A percentile compares a stretch with the other conserved stretches of the same genome.
phyloP scores from a whole-genome alignment of 92 coral and sea anemone species.

The Actinernus sp. region DNA sequence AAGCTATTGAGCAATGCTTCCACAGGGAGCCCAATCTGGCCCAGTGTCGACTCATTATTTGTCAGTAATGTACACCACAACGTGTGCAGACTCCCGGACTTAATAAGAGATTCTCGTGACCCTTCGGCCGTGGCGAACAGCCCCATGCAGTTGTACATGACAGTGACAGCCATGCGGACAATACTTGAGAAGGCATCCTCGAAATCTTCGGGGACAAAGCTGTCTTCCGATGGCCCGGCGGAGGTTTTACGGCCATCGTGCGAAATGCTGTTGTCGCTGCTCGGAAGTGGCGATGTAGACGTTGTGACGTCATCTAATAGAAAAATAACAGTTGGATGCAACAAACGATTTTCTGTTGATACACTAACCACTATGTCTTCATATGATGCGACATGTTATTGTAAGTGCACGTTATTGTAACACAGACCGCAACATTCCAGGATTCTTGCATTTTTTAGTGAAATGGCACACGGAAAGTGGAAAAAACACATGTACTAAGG shows the following conservation, averaged over 20 bases:
- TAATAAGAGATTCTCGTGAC: slow-evolving; percentile 69
- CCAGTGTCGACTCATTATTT: slow-evolving; percentile 62
- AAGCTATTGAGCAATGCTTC: slow-evolving; percentile 81
- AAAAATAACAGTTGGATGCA: no score
- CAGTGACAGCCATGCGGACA: slow-evolving; percentile 75
- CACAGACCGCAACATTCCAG: no score
- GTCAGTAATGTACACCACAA: slow-evolving; percentile 91
- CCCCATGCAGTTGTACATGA: slow-evolving; percentile 88
- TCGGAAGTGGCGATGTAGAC: no score
- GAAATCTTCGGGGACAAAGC: slow-evolving; percentile 74
- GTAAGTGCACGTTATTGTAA: no score
- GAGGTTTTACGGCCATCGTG: slow-evolving; percentile 31
- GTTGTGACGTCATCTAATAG: no score
- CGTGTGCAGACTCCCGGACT: slow-evolving; percentile 77
- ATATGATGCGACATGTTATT: no score
- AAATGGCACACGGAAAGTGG: no score
- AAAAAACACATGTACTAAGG: no score
- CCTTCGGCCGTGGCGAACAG: slow-evolving; percentile 67
- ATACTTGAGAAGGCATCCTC: slow-evolving; percentile 86
- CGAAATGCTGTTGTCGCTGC: slow-evolving; percentile 14
- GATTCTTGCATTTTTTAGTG: no score
- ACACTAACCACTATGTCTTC: no score
- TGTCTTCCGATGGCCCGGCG: slow-evolving; percentile 59
- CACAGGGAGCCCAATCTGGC: slow-evolving; percentile 82
- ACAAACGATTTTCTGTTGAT: no score